Conservation (phyloP, 1,140 invertebrate species). For the Magallana angulata region DNA sequence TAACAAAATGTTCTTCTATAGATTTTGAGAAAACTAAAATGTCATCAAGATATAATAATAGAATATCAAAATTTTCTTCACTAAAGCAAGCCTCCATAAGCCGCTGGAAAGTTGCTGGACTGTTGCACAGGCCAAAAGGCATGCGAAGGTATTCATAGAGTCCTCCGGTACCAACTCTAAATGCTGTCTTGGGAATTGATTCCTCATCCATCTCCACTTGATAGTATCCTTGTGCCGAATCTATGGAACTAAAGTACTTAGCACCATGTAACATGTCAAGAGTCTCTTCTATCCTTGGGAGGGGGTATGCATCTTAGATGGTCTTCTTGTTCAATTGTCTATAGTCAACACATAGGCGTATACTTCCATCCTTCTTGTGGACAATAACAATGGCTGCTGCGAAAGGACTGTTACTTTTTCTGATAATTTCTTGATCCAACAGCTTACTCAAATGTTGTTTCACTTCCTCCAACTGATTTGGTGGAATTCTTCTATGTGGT, state of each 20-base stretch:
- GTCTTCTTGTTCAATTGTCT: conserved; percentile 8
- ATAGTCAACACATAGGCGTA: too few relatives aligned
- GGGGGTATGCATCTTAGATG: conserved; percentile 31
- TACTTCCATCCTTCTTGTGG: too few relatives aligned
- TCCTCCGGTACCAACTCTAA: conserved; percentile 29
- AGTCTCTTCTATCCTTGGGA: conserved; percentile 47
- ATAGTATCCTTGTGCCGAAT: background rate
- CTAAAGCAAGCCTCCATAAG: conserved; percentile 45
- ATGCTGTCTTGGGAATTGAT: conserved; percentile 41
- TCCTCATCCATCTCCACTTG: background rate
- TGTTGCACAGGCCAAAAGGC: conserved; percentile 42
- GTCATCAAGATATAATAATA: conserved; percentile 60
- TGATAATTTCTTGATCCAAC: conserved; percentile 18
- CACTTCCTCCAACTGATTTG: conserved; percentile 56
- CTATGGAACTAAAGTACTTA: conserved; percentile 71
- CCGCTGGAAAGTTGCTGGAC: conserved; percentile 40
- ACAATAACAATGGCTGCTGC: too few relatives aligned
- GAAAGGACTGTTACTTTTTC: too few relatives aligned
- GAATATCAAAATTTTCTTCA: conserved; percentile 49
- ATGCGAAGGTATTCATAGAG: conserved; percentile 39
- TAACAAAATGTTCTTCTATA: background rate
- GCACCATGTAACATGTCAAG: conserved; percentile 50
- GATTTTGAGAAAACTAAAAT: background rate
- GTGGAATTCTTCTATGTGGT: conserved; percentile 54
- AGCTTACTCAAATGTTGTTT: conserved; percentile 45